Percentiles rank a stretch among this genome's conserved stretches.
Conservation (phyloP, 2,113 vertebrate species). For the Saccopteryx leptura region DNA sequence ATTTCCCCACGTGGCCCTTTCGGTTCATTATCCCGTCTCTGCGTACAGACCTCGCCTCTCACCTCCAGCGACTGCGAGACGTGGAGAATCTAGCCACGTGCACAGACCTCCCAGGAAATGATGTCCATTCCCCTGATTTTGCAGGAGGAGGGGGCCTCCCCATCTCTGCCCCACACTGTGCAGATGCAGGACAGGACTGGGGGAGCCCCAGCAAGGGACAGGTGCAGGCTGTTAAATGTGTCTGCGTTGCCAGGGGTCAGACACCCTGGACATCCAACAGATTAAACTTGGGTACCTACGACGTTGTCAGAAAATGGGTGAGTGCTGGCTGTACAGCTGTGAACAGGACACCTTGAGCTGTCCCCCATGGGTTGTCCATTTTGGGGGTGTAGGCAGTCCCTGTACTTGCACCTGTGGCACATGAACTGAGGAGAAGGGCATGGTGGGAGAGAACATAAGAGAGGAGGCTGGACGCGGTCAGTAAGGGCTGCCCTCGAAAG, state of each 20-base stretch:
- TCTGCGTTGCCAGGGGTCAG: background rate
- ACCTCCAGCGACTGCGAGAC: background rate
- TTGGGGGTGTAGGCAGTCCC: background rate
- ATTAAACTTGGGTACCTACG: rapidly evolving
- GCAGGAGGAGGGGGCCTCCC: background rate
- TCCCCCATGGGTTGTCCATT: rapidly evolving
- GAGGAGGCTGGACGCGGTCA: background rate
- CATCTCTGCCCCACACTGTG: background rate
- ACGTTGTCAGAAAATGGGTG: background rate
- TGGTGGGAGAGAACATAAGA: background rate
- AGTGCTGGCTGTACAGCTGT: rapidly evolving
- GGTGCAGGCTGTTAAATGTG: rapidly evolving
- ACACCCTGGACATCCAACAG: background rate
- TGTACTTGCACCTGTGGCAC: rapidly evolving
- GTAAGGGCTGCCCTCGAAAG: background rate
- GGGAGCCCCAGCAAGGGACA: background rate
- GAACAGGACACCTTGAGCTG: rapidly evolving
- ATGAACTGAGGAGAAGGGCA: background rate
- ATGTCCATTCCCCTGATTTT: conserved; percentile 59
- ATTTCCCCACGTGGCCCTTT: conserved; percentile 68
- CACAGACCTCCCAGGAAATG: conserved; percentile 43
- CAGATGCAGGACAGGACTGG: conserved; percentile 16
- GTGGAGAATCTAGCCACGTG: background rate
- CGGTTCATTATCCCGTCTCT: conserved; percentile 61
- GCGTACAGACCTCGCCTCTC: conserved; percentile 58